phyloP scores from a whole-genome alignment of 2,888 invertebrate species.

The Liposcelis brunnea region DNA sequence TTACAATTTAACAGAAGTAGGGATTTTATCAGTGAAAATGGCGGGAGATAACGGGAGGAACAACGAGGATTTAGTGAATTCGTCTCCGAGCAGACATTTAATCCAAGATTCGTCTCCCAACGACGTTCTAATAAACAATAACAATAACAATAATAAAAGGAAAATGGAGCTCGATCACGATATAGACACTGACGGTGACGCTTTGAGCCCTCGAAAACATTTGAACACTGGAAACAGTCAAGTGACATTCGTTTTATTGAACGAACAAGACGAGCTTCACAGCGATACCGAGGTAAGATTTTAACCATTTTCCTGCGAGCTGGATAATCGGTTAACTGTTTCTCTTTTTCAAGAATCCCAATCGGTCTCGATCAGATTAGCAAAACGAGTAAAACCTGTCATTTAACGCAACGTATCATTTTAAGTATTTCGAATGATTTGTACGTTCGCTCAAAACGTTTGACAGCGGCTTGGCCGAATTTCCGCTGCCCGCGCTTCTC shows the following conservation, averaged over 20 bases:
- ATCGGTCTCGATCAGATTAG: too few species aligned
- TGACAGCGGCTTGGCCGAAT: too few species aligned
- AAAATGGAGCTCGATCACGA: background rate
- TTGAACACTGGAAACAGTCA: slow-evolving; percentile 26
- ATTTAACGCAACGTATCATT: too few species aligned
- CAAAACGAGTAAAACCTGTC: too few species aligned
- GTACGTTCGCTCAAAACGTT: too few species aligned
- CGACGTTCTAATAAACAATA: slow-evolving; percentile 6
- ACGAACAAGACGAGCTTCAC: slow-evolving; percentile 22
- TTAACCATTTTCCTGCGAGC: too few species aligned
- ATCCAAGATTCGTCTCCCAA: background rate
- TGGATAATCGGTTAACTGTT: too few species aligned
- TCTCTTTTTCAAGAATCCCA: too few species aligned
- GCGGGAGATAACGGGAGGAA: slow-evolving; percentile 10
- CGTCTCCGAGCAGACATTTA: slow-evolving; percentile 8
- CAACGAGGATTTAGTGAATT: slow-evolving; percentile 4
- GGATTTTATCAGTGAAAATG: slow-evolving; percentile 8
- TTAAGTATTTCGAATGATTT: too few species aligned
- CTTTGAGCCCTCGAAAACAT: slow-evolving; percentile 21
- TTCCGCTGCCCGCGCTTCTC: too few species aligned
- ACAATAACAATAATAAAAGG: slow-evolving; percentile 7
- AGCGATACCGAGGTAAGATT: slow-evolving; percentile 16
- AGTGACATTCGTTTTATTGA: slow-evolving; percentile 30
- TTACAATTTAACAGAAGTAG: background rate
- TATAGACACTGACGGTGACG: slow-evolving; percentile 22